Percentiles rank a stretch among this genome's conserved stretches.
Conservation (phyloP, 2,888 invertebrate genomes). For the Drosophila robusta region DNA sequence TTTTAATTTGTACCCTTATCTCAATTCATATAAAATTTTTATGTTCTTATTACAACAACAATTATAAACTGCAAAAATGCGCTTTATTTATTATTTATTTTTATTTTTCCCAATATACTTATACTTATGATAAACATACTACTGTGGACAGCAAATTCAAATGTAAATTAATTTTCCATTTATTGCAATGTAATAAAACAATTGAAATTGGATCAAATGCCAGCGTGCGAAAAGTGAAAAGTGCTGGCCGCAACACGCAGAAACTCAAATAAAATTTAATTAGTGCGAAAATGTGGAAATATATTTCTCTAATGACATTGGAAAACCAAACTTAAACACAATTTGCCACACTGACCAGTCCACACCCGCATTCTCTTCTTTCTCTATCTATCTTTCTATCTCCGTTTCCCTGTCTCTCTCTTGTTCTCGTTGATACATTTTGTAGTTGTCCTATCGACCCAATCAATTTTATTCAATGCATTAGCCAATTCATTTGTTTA, state of each 20-base stretch:
- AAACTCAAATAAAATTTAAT: constrained; percentile 69
- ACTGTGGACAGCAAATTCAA: background rate
- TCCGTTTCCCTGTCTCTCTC: background rate
- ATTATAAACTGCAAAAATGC: too few species aligned
- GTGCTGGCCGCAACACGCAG: constrained; percentile 33
- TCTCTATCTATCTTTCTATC: background rate
- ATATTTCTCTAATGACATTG: constrained; percentile 60
- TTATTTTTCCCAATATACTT: too few species aligned
- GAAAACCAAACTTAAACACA: constrained; percentile 5
- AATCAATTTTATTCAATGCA: constrained; percentile 57
- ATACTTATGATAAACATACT: background rate
- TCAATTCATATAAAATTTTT: too few species aligned
- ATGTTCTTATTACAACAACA: too few species aligned
- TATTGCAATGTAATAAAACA: constrained; percentile 55
- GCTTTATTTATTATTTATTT: too few species aligned
- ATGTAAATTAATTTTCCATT: constrained; percentile 54
- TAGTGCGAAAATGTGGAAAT: constrained; percentile 65
- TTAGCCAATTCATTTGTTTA: constrained; percentile 59
- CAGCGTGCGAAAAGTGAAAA: constrained; percentile 34
- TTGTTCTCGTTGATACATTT: constrained; percentile 2
- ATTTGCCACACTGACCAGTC: constrained; percentile 17
- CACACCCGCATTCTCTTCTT: background rate
- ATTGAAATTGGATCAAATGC: constrained; percentile 57
- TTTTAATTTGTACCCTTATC: too few species aligned
- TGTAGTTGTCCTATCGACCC: constrained; percentile 13